A percentile compares a stretch with the other conserved stretches of the same genome.
Conservation (phyloP, 2,113 vertebrate species). For the Acrocephalus kingi region DNA sequence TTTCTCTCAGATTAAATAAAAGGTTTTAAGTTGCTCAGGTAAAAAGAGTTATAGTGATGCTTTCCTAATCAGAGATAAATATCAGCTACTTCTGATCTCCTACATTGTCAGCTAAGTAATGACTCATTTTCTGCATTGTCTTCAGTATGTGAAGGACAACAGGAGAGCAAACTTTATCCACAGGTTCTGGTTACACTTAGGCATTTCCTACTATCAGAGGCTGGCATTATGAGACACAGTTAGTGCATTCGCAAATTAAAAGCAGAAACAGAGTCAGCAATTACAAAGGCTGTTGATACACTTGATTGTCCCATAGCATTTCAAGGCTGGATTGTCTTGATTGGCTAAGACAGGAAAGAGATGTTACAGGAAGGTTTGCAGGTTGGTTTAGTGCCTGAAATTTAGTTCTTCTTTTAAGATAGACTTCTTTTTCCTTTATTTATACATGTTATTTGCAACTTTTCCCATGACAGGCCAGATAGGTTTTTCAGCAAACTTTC, state of each 20-base stretch:
- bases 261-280: background rate
- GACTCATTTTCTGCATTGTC: constrained; percentile 66
- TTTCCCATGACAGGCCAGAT: background rate
- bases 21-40: constrained; percentile 61
- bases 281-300: background rate
- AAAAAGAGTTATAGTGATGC: constrained; percentile 43
- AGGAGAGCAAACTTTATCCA: constrained; percentile 63
- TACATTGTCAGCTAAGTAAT: constrained; percentile 62
- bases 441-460: background rate
- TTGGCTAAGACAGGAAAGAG: background rate
- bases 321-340: background rate
- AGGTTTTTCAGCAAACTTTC: background rate
- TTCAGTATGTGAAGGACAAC: constrained; percentile 28
- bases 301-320: background rate
- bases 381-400: background rate
- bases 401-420: background rate
- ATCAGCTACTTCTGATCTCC: constrained; percentile 59
- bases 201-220: background rate
- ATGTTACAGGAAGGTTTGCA: background rate
- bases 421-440: background rate
- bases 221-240: background rate
- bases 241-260: constrained; percentile 33
- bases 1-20: constrained; percentile 56
- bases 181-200: constrained; percentile 46
- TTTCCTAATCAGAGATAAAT: constrained; percentile 66